phyloP scores from a whole-genome alignment of 2,888 invertebrate species.

The Orthosia incerta region DNA sequence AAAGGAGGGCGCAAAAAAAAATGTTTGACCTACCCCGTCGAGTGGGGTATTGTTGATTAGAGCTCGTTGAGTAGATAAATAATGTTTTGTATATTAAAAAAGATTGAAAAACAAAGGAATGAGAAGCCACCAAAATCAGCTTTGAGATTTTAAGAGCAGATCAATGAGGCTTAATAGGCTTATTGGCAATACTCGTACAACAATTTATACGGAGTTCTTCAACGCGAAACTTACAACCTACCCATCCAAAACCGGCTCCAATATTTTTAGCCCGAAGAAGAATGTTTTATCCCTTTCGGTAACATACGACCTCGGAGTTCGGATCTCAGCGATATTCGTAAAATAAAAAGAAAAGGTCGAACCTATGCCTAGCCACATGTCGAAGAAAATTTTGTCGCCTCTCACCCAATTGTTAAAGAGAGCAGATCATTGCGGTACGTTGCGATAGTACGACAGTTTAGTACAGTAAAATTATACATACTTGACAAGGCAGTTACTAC shows the following conservation, averaged over 20 bases:
- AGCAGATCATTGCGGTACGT: constrained; percentile 76
- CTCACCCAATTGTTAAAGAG: constrained; percentile 73
- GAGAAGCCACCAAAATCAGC: too few relatives aligned
- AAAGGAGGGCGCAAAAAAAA: too few relatives aligned
- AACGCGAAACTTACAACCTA: not conserved
- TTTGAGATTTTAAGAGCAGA: too few relatives aligned
- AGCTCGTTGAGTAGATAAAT: too few relatives aligned
- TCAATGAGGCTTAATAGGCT: too few relatives aligned
- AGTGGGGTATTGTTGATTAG: too few relatives aligned
- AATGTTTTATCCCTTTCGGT: constrained; percentile 20
- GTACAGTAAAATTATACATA: constrained; percentile 23
- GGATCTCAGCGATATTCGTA: constrained; percentile 23
- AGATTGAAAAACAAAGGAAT: too few relatives aligned
- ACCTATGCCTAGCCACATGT: not conserved
- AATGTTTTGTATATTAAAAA: too few relatives aligned
- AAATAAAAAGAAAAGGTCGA: constrained; percentile 26
- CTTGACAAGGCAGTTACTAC: constrained; percentile 26
- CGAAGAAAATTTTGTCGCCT: constrained; percentile 10
- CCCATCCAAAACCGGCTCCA: constrained; percentile 34
- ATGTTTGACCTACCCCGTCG: too few relatives aligned
- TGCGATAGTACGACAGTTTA: constrained; percentile 58
- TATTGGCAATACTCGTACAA: too few relatives aligned
- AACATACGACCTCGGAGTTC: constrained; percentile 10
- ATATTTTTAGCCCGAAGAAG: constrained; percentile 7
- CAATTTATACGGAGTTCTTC: constrained; percentile 2